A percentile compares a stretch with the other conserved stretches of the same genome.
Conservation (phyloP, 2,888 invertebrate genomes). For the Ennomos quercinarius region DNA sequence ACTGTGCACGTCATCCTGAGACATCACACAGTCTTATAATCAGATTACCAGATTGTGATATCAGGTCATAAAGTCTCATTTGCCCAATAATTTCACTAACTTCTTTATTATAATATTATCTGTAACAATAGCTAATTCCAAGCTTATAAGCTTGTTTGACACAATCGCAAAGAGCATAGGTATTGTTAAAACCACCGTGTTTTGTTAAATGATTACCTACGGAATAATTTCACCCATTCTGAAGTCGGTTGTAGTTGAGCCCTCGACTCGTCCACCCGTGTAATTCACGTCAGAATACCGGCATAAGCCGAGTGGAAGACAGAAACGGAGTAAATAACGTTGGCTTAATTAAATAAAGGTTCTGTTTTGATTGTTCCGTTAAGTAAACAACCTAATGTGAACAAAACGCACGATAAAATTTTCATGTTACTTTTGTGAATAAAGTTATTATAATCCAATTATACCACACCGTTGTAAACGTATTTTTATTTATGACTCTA, state of each 20-base stretch:
- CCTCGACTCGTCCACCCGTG: conserved; percentile 45
- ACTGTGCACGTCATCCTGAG: too few species aligned
- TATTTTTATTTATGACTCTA: too few species aligned
- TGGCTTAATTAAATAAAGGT: conserved; percentile 42
- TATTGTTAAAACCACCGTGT: conserved; percentile 16
- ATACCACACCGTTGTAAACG: too few species aligned
- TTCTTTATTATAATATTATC: too few species aligned
- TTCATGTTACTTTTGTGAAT: too few species aligned
- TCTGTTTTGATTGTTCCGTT: conserved; percentile 44
- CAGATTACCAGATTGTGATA: too few species aligned
- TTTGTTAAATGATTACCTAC: conserved; percentile 28
- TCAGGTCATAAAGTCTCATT: too few species aligned
- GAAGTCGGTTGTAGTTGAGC: conserved; percentile 32
- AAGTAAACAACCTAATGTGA: conserved; percentile 29
- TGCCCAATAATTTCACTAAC: too few species aligned
- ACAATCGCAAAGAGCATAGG: conserved; percentile 9
- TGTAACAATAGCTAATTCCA: too few species aligned
- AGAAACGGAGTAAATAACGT: conserved; percentile 50
- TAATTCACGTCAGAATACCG: conserved; percentile 48
- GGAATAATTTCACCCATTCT: conserved; percentile 29
- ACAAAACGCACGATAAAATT: too few species aligned
- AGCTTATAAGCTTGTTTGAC: neutral
- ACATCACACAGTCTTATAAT: too few species aligned
- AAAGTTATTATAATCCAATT: too few species aligned
- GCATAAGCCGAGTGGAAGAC: conserved; percentile 52